These are phyloP conservation scores for Leucania comma DNA, from an alignment of 2,888 invertebrate species.

Conservation along the genomic window DNA sequence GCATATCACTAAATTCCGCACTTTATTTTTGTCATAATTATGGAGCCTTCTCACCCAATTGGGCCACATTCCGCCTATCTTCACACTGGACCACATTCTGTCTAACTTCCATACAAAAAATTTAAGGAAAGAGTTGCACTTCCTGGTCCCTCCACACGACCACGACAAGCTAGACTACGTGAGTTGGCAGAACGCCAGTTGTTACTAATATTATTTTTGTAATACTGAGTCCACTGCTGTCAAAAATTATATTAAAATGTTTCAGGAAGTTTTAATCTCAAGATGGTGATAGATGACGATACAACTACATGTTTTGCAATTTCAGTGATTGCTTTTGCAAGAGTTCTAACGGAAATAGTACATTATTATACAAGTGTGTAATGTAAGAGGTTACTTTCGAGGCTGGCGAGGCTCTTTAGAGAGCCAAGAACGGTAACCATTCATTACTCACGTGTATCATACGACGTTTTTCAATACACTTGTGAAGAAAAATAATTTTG, in stretches of 20 bases:
- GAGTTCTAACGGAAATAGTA: too few species aligned
- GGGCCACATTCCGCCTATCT: constrained; percentile 31
- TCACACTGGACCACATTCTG: constrained; percentile 19
- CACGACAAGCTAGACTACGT: constrained; percentile 36
- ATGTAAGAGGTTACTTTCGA: too few species aligned
- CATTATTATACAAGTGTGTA: too few species aligned
- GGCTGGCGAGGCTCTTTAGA: too few species aligned
- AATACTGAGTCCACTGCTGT: constrained; percentile 12
- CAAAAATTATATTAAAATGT: constrained; percentile 1
- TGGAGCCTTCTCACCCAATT: constrained; percentile 13
- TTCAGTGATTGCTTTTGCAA: neutral
- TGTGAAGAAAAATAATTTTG: too few species aligned
- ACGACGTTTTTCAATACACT: too few species aligned
- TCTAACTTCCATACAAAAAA: constrained; percentile 29
- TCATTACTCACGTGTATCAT: too few species aligned
- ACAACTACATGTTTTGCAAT: neutral
- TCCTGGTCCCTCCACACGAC: neutral
- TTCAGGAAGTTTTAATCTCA: constrained; percentile 1
- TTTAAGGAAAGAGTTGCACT: constrained; percentile 39
- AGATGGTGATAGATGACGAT: neutral
- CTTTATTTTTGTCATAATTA: constrained; percentile 39
- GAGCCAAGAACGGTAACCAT: too few species aligned
- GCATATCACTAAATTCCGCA: constrained; percentile 15
- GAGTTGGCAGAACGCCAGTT: constrained; percentile 50
- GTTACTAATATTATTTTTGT: constrained; percentile 25